Base-by-base conservation (phyloP, 64 coral and sea anemone species). In the Astreopora myriophthalma region DNA sequence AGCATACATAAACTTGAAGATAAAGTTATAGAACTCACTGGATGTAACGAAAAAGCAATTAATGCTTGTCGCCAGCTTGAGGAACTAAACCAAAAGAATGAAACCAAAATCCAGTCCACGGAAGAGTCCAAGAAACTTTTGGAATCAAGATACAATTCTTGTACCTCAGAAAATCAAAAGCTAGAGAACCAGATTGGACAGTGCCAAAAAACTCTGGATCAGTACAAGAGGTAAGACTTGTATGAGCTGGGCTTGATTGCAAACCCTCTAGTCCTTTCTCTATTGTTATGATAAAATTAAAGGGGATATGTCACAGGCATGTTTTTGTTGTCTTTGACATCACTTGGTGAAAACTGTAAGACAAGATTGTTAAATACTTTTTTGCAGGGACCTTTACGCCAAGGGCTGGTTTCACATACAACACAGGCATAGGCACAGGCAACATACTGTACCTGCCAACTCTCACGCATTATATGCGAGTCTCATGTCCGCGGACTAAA, bases 61-160 rank as follows among this genome's bases (percentile, higher is more conserved):
- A 64, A 44, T 7, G 73, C 80, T 34, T 90, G 88, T 86, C 70
- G 69, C 38, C 86, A 94, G 24, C 95, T 94, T 69, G 91, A 96
- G 11, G 87, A 96, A 30, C n/a, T 44, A 33, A 93, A 87, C 71
- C 93, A 90, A 34, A 71, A 93, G 71, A 76, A 62, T 74, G 91
- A 93, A n/a, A 94, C 58, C 63, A 89, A 79, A 57, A 86, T 73
- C 30, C 77, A 90, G 69, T 48, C 79, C 26, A 13, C 94, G 14
- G 95, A 96, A 33, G 86, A 94, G 24, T 65, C 80, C 38, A 87
- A 85, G 22, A 76, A 71, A 58, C 79, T 80, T 35, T 40, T 96
- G 44, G 95, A 96, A 51, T 66, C 80, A 11, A 87, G 83, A 34
- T 94, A 90, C 80, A 96, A 83, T 55, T 90, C 81, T 19, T 96